Conservation (phyloP, 2,888 invertebrate species). For the Drosophila mimica region DNA sequence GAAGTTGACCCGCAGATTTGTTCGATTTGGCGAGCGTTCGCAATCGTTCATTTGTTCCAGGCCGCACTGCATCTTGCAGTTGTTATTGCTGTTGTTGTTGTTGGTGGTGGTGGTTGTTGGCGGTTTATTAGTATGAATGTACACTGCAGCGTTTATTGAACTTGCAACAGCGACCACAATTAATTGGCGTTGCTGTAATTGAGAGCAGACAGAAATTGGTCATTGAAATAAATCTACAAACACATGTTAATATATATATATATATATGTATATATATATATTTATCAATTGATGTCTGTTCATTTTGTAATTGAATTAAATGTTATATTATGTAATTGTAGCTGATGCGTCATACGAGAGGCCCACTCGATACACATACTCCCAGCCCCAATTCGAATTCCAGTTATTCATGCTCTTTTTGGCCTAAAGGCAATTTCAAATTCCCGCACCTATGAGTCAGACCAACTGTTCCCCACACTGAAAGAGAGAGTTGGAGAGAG, state of each 20-base stretch:
- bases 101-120: background rate
- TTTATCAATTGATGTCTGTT: conserved; percentile 11
- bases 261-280: background rate
- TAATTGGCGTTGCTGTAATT: conserved; percentile 72
- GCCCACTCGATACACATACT: conserved; percentile 4
- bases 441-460: conserved; percentile 55
- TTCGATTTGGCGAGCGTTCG: conserved; percentile 92
- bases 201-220: conserved; percentile 57
- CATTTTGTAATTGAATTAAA: conserved; percentile 48
- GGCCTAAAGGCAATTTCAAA: conserved; percentile 58
- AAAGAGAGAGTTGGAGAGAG: background rate
- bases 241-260: background rate
- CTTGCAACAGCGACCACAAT: conserved; percentile 51
- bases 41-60: conserved; percentile 86
- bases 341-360: conserved; percentile 52
- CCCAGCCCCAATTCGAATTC: conserved; percentile 31
- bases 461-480: conserved; percentile 19
- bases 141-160: conserved; percentile 56
- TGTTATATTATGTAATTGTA: conserved; percentile 44
- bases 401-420: conserved; percentile 48
- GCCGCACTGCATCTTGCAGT: conserved; percentile 83
- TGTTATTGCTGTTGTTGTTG: conserved; percentile 17
- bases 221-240: conserved; percentile 26
- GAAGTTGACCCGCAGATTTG: conserved; percentile 94
- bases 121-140: conserved; percentile 38